These are phyloP conservation scores for Paramormyrops kingsleyae DNA, from an alignment of 2,113 vertebrate genomes.

Conservation along the genomic window DNA sequence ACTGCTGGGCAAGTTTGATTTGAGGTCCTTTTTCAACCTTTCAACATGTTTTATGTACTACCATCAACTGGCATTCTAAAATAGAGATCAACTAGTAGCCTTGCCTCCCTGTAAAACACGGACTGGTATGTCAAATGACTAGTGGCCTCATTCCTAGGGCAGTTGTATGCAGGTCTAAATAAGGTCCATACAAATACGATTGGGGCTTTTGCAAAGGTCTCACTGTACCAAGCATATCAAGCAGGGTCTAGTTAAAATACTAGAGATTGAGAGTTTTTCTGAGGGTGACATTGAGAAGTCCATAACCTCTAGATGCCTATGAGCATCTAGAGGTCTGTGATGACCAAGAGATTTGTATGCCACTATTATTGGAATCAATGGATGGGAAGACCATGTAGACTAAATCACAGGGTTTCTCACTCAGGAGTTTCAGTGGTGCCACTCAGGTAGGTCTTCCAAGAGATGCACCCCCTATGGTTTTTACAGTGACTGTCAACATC, in stretches of 20 bases:
- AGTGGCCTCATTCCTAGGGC: not conserved
- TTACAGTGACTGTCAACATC: not conserved
- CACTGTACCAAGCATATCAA: not conserved
- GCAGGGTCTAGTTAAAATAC: not conserved
- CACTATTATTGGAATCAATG: not conserved
- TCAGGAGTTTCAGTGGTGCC: not conserved
- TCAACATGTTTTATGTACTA: not conserved
- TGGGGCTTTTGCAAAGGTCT: not conserved
- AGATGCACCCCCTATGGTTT: not conserved
- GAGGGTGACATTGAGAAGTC: not conserved
- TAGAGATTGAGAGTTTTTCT: not conserved
- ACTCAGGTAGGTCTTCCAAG: not conserved
- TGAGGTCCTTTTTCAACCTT: not conserved
- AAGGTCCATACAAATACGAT: not conserved
- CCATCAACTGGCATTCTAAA: not conserved
- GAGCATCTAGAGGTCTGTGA: not conserved
- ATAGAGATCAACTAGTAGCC: not conserved
- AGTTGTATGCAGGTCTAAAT: not conserved
- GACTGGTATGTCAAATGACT: not conserved
- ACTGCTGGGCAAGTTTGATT: not conserved
- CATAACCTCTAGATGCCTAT: not conserved
- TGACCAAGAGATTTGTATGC: not conserved
- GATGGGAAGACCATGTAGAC: not conserved
- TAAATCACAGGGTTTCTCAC: not conserved
- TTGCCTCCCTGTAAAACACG: not conserved